Evolutionary conservation across 2,888 invertebrate genomes (phyloP), one percentile per base, ranked within the genome.

Genomic region (Iphiclides podalirius): DNA sequence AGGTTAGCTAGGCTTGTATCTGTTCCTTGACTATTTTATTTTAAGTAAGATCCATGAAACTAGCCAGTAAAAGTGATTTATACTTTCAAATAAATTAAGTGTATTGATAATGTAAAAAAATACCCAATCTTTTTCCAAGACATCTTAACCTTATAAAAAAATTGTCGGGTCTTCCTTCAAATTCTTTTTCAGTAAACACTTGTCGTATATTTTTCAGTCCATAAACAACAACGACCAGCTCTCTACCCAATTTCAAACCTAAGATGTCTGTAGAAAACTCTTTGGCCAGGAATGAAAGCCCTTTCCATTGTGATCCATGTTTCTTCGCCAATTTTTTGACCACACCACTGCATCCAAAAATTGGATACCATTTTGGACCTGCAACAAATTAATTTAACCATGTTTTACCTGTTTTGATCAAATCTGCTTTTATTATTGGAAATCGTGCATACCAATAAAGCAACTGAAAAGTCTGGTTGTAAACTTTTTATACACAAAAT

Each of bases 141-240:
- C 93, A 90, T 47, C 94, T 85, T 50, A 93, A 72, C 55, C 90
- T 85, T 59, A 93, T 91, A 65, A 94, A 93, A 66, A 93, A 94
- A 17, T 91, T 93, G 58, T 93, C 90, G 0, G 94, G 94, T 50
- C 94, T 85, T 0, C 93, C 93, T 63, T 93, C 92, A 59, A 94
- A 93, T 52, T 92, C 92, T 12, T 91, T 91, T 7, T 89, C 84
- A 0, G 85, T 84, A 35, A 93, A 86, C 4, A 92, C 90, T 66
- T 92, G 91, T 35, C 89, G 90, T 2, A 93, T 89, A 39, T 92
- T 90, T 47, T 92, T 90, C 33, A 90, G 79, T 0, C 93, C 92
- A 15, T 90, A 91, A 1, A 93, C 90, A 0, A 92, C 80, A 0
- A 94, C 90, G 0, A 93, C 72, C 23, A 89, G 73, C 58, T 92